These are phyloP conservation scores for Nycteola revayana DNA, from an alignment of 2,888 invertebrate species.

Conservation along the genomic window DNA sequence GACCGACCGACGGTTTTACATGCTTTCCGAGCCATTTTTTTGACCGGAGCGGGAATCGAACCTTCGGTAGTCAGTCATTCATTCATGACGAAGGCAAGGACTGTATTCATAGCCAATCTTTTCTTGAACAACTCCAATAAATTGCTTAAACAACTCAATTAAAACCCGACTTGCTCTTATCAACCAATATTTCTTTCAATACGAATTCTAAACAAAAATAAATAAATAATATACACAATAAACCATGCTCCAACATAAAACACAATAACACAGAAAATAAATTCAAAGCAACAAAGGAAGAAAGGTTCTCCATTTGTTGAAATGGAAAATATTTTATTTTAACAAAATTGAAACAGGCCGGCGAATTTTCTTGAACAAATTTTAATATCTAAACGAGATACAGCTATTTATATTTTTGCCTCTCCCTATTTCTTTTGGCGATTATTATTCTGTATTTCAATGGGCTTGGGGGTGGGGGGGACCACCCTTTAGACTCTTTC, in stretches of 20 bases:
- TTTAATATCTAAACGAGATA: constrained; percentile 77
- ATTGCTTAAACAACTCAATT: too few relatives aligned
- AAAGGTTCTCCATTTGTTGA: constrained; percentile 33
- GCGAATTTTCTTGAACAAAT: constrained; percentile 68
- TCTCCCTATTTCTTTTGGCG: constrained; percentile 78
- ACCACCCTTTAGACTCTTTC: constrained; percentile 75
- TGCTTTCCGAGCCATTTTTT: too few relatives aligned
- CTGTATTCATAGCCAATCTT: too few relatives aligned
- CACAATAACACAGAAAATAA: constrained; percentile 19
- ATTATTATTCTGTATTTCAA: constrained; percentile 81
- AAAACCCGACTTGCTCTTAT: too few relatives aligned
- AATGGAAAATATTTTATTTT: constrained; percentile 67
- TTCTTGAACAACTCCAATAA: too few relatives aligned
- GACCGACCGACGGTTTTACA: too few relatives aligned
- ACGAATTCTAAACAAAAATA: constrained; percentile 5
- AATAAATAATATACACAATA: constrained; percentile 14
- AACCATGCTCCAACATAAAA: constrained; percentile 13
- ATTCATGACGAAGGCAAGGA: too few relatives aligned
- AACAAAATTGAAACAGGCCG: constrained; percentile 63
- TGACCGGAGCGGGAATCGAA: too few relatives aligned
- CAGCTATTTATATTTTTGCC: constrained; percentile 80
- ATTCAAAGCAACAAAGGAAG: constrained; percentile 26
- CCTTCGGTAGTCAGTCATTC: too few relatives aligned
- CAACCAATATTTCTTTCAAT: constrained; percentile 3
- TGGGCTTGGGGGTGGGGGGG: constrained; percentile 56